Evolutionary conservation across 1,140 invertebrate species (phyloP), one percentile per base, ranked within the genome.

Genomic region (Globodera rostochiensis): DNA sequence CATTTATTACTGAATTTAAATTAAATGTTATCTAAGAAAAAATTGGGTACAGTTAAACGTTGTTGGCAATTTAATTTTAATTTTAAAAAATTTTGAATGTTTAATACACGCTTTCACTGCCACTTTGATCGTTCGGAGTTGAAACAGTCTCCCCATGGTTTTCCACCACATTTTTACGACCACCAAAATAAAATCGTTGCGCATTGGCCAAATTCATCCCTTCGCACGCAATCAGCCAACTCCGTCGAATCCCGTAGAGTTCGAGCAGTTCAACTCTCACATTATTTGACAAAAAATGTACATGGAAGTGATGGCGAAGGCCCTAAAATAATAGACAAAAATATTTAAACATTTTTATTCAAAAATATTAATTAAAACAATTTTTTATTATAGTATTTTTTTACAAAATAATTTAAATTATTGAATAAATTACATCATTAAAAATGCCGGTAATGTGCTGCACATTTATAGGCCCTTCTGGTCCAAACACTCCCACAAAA

Each of bases 171-270:
- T 19, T 47, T 71, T 71, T 13, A 4, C 19, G 46, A 36, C 85
- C 85, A n/a, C 84, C 84, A 74, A 85, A 87, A 47, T 74, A 81
- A 73, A 85, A 87, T n/a, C 49, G 46, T 46, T 64, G n/a, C 9
- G 77, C 86, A 46, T 84, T 77, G 7, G 83, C 85, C 25, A 87
- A 73, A 75, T 47, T 85, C 81, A 67, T 81, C 53, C n/a, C 70
- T 71, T 46, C 64, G 19, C 57, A 15, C 19, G 11, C 13, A 60
- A 60, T 60, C 15, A 15, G 5, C 57, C 57, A 60, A 60, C 11
- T 60, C 19, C 15, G 57, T 19, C 57, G 11, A 5, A 11, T 13
- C 15, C 57, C 57, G 19, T 21, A 87, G 36, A 15, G 76, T 25
- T 8, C 70, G 15, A 19, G 6, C 21, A 71, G 19, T 71, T 71